These are phyloP conservation scores for Lampropteryx suffumata DNA, from an alignment of 2,888 invertebrate species.

Conservation along the genomic window DNA sequence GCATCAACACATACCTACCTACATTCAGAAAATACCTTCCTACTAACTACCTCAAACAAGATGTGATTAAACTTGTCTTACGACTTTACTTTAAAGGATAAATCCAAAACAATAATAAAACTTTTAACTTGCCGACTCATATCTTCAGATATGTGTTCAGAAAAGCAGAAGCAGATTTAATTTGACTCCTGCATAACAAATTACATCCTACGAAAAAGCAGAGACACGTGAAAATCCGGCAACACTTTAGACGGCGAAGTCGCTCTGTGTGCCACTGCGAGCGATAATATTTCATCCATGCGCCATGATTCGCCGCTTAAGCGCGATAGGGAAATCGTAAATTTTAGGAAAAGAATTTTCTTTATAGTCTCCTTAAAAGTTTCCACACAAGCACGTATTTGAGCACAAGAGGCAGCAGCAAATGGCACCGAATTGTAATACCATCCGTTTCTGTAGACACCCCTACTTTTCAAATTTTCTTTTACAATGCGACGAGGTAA, in stretches of 20 bases:
- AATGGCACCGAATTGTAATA: constrained; percentile 71
- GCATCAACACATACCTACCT: background rate
- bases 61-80: no score
- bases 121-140: background rate
- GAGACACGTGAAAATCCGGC: constrained; percentile 39
- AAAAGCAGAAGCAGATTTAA: constrained; percentile 21
- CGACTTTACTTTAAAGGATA: no score
- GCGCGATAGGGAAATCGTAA: constrained; percentile 77
- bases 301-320: constrained; percentile 75
- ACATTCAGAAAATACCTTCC: constrained; percentile 1
- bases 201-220: constrained; percentile 33
- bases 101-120: no score
- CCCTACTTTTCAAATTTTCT: constrained; percentile 69
- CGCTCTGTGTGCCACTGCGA: constrained; percentile 48
- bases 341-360: constrained; percentile 72
- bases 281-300: constrained; percentile 71
- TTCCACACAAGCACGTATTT: constrained; percentile 66
- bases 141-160: constrained; percentile 6
- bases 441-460: constrained; percentile 65
- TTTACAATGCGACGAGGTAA: constrained; percentile 67
- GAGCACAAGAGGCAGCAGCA: constrained; percentile 61
- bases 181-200: constrained; percentile 33
- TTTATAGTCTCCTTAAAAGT: constrained; percentile 73
- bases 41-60: no score
- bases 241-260: constrained; percentile 42